Evolutionary conservation across 2,797 vertebrate genomes (phyloP), one percentile per base, ranked within the genome.

Genomic region (Arctocebus calabarensis): DNA sequence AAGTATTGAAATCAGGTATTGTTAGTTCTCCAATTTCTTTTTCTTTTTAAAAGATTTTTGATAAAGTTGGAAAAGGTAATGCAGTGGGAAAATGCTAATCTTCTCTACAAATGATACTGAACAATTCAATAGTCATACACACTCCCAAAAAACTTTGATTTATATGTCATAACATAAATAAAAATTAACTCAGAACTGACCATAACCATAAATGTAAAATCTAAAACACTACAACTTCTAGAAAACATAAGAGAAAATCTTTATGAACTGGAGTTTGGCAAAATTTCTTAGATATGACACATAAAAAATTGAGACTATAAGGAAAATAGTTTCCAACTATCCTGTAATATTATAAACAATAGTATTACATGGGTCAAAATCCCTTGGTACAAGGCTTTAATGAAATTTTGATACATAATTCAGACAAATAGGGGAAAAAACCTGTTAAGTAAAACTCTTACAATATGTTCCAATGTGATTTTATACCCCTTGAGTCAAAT

Each of bases 61-160:
- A 71, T 37, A 84, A 82, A 85, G 7, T 17, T 82, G 4, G 4
- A 61, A 43, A 89, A 94, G 17, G 32, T 2, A 89, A 43, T 40
- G 52, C 20, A 83, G 17, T 78, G 2, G 34, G 9, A 68, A 91
- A 75, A 83, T 7, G 14, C 84, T n/a, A 62, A 17, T 40, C 5
- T 40, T 93, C 19, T 64, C 25, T 84, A n/a, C 25, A 91, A 84
- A 43, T 37, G 3, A 2, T 84, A 2, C 27, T 29, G 2, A 73
- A 92, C 6, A 75, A 94, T 43, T 87, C 5, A 43, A 88, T 77
- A 43, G 48, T 4, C 34, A 62, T 29, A 64, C 25, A 59, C 40
- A 88, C 64, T 61, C 27, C n/a, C 29, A n/a, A 62, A 52, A 84
- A 94, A 45, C 11, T 32, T 73, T 87, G 8, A 84, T 70, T 79